Evolutionary conservation across 2,113 vertebrate species (phyloP), one percentile per base, ranked within the genome.

Genomic region (Tiliqua scincoides): DNA sequence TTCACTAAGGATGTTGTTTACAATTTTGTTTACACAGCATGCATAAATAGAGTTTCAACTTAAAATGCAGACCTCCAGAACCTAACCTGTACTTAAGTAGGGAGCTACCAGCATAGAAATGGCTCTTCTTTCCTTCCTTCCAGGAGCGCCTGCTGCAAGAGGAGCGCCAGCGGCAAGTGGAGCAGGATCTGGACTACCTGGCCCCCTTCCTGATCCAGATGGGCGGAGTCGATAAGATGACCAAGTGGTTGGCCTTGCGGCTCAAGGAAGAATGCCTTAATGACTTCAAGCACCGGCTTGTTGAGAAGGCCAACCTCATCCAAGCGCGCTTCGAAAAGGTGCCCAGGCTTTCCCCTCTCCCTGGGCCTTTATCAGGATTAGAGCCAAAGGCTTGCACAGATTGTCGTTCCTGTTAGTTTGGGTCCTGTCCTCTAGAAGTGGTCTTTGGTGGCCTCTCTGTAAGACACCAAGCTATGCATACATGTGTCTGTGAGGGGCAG

Each of bases 241-340:
- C 87, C 0, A 87, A 76, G 1, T 79, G 85, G 61, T 91, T 96
- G 11, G 97, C 97, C 0, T 2, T 89, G 30, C 84, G 54, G 18
- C 76, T 98, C 67, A 95, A 95, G 74, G 94, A 94, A 0, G 92
- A 94, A 11, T 97, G 97, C 86, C 90, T 98, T 86, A 68, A 27
- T 0, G 92, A 96, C 70, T 95, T 97, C 30, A 97, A 97, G 88
- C 87, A 95, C 65, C 91, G 89, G 6, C 93, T 98, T 15, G 79
- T 95, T 1, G 82, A 96, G 82, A 95, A 96, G 57, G 96, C 96
- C 79, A 97, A 96, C 82, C 93, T 96, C 80, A 97, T 98, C 67
- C 97, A 98, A 93, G 94, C 95, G 0, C 96, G 92, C 21, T 96
- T 96, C 1, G 89, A 97, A 62, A 96, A 96, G 97, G 98, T 99